Evolutionary conservation across 2,797 vertebrate genomes (phyloP), one percentile per base, ranked within the genome.

Genomic region (Lagodon rhomboides): DNA sequence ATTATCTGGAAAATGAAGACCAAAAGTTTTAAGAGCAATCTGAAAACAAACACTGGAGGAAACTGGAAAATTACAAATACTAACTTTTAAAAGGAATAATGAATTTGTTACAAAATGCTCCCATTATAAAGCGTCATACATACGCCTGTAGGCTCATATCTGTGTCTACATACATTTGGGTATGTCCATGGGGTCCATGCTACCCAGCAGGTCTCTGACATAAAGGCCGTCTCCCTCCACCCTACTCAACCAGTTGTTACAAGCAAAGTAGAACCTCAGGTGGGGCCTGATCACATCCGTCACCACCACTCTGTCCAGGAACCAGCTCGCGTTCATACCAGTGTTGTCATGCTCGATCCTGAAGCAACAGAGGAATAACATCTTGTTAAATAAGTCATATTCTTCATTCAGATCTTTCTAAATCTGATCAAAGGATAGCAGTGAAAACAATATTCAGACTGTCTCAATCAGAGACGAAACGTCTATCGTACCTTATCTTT

Each of bases 331-430:
- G 0, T 94, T 98, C 94, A 97, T 75, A 0, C 98, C 97, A 0
- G 98, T 99, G 92, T 99, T 98, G 89, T 99, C 98, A 0, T 99
- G 98, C 72, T 98, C 98, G 17, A 99, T 98, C 88, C 98, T 99
- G 85, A 54, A 86, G 27, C 27, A 60, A 75, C 55, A 73, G 1
- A 55, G 34, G 2, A 71, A 51, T 30, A 25, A 55, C 2, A 25
- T 54, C n/a, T n/a, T 3, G 6, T 61, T 47, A 61, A 53, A 64
- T n/a, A 2, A 51, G 3, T 25, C 12, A 16, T 12, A 59, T 25
- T 61, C 3, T 59, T 50, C 22, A 38, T 22, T 13, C 3, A 75
- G 56, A 55, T 22, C 3, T 27, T 1, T 18, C 1, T 38, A 3
- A 15, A 49, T 78, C 53, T 58, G 20, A 66, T 47, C 34, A 15